phyloP scores from a whole-genome alignment of 2,797 vertebrate species.

The Pachyuromys duprasi region DNA sequence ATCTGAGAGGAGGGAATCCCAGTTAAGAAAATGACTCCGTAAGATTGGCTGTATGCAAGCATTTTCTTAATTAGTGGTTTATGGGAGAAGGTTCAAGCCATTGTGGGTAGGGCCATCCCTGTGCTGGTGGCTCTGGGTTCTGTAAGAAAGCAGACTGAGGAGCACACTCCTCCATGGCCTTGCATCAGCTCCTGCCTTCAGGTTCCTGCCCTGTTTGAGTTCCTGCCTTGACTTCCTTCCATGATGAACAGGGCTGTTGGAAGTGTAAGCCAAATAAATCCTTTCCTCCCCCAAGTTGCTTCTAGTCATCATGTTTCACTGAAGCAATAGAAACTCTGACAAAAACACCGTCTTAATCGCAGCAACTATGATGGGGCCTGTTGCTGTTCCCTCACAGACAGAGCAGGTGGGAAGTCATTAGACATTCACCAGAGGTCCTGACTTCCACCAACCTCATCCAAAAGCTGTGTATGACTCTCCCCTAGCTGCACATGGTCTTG shows the following conservation, averaged over 20 bases:
- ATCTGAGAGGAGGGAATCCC: not conserved
- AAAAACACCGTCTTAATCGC: not conserved
- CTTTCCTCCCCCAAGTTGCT: not conserved
- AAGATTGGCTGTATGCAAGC: not conserved
- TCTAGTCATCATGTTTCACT: not conserved
- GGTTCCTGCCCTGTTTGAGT: not conserved
- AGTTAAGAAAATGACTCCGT: not conserved
- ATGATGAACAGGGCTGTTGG: not conserved
- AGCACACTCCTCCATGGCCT: not conserved
- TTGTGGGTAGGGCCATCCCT: not conserved
- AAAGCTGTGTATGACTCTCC: not conserved
- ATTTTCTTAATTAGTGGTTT: not conserved
- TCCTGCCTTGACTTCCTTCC: not conserved
- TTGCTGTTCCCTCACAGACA: not conserved
- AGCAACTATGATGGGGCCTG: not conserved
- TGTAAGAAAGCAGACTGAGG: not conserved
- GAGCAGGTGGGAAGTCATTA: not conserved
- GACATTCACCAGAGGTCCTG: not conserved
- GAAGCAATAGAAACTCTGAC: not conserved
- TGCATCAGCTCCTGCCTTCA: not conserved
- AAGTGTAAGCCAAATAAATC: not conserved
- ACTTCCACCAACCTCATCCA: not conserved
- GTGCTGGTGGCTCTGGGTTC: not conserved
- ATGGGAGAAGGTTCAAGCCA: no score
- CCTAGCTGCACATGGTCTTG: not conserved